phyloP scores from a whole-genome alignment of 1,140 invertebrate genomes.

The Drosophila kurseongensis region DNA sequence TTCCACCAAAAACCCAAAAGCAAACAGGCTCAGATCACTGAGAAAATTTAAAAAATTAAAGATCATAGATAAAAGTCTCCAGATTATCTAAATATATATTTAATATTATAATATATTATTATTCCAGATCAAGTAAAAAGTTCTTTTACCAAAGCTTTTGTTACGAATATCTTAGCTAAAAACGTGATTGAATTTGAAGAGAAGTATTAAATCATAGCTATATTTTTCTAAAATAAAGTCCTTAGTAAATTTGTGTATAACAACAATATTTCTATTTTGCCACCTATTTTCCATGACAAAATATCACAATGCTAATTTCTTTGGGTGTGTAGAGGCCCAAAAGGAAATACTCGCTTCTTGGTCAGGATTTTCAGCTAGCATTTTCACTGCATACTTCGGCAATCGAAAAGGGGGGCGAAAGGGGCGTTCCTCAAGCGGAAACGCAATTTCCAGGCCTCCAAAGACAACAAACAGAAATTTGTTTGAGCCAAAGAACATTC shows the following conservation, averaged over 20 bases:
- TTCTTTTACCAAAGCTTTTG: neutral
- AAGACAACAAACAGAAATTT: conserved; percentile 81
- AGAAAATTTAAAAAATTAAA: neutral
- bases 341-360: conserved; percentile 21
- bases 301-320: neutral
- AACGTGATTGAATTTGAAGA: no score
- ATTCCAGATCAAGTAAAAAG: neutral
- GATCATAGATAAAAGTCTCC: no score
- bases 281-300: no score
- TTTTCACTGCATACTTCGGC: conserved; percentile 30
- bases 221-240: no score
- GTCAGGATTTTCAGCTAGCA: conserved; percentile 30
- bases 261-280: no score
- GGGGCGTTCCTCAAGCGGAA: conserved; percentile 63
- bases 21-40: conserved; percentile 47
- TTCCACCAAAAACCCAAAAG: conserved; percentile 74
- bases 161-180: no score
- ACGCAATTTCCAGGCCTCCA: conserved; percentile 77
- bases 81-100: no score
- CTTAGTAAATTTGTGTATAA: no score
- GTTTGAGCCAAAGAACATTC: conserved; percentile 71
- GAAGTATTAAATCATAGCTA: no score
- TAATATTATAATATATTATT: no score
- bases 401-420: conserved; percentile 11
- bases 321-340: neutral